phyloP scores from a whole-genome alignment of 2,888 invertebrate species.

The Julus scandinavius region DNA sequence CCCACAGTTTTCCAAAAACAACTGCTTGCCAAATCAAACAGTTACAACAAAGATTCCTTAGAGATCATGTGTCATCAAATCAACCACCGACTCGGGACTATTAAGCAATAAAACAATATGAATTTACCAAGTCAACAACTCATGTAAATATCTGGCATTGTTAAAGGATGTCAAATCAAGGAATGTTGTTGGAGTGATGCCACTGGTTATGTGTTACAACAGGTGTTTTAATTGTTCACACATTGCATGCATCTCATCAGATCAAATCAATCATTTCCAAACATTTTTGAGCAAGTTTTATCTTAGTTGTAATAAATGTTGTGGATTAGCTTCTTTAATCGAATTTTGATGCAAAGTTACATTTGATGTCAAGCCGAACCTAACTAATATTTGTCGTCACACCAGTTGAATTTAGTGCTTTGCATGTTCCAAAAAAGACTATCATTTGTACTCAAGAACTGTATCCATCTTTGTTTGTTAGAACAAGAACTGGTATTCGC shows the following conservation, averaged over 20 bases:
- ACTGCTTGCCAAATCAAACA: not conserved
- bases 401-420: no score
- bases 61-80: not conserved
- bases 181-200: not conserved
- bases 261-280: not conserved
- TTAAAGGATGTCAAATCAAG: not conserved
- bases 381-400: no score
- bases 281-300: not conserved
- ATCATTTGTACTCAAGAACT: no score
- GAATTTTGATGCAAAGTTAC: no score
- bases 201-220: no score
- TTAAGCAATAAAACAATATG: not conserved
- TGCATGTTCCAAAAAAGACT: no score
- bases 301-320: no score
- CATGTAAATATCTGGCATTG: not conserved
- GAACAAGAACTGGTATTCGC: no score
- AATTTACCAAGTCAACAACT: not conserved
- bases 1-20: not conserved
- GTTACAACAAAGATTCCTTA: not conserved
- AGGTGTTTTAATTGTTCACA: no score
- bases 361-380: no score
- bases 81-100: not conserved
- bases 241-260: not conserved
- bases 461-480: no score
- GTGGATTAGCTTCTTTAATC: no score